These are phyloP conservation scores for Geotrypetes seraphini DNA, from an alignment of 2,797 vertebrate genomes.

Conservation along the genomic window DNA sequence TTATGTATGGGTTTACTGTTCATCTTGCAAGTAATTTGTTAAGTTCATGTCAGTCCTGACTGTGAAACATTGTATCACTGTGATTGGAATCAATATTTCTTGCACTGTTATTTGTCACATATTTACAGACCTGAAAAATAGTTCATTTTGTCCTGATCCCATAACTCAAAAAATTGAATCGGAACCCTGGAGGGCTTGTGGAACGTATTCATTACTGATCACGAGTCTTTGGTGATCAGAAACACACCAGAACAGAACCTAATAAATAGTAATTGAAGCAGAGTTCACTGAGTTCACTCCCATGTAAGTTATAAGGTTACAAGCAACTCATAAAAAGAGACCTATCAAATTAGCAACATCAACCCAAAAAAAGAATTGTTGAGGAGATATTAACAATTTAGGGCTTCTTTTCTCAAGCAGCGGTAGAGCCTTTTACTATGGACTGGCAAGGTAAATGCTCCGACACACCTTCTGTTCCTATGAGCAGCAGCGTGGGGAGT, in stretches of 20 bases:
- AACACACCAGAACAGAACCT: constrained; percentile 8
- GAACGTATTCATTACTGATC: constrained; percentile 55
- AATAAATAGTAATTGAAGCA: constrained; percentile 21
- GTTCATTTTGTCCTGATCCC: constrained; percentile 89
- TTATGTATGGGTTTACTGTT: constrained; percentile 45
- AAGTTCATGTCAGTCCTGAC: constrained; percentile 59
- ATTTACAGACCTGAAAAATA: constrained; percentile 97
- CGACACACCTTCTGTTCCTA: no score
- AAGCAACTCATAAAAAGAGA: no score
- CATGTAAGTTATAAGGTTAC: not conserved
- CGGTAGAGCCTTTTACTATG: no score
- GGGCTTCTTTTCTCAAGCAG: no score
- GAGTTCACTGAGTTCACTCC: not conserved
- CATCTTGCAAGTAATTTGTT: constrained; percentile 58
- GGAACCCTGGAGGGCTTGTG: constrained; percentile 53
- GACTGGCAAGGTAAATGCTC: no score
- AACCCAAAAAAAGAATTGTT: no score
- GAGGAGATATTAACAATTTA: no score
- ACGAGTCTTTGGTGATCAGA: constrained; percentile 25
- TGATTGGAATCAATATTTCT: constrained; percentile 96
- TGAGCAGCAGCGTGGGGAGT: no score
- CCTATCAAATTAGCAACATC: no score
- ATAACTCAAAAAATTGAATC: constrained; percentile 86
- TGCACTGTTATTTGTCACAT: constrained; percentile 96
- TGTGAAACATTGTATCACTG: constrained; percentile 86